Evolutionary conservation across 35 echinoderm and acorn worm species (phyloP), one percentile per base, ranked within the genome.

Genomic region (Strongylocentrotus purpuratus): DNA sequence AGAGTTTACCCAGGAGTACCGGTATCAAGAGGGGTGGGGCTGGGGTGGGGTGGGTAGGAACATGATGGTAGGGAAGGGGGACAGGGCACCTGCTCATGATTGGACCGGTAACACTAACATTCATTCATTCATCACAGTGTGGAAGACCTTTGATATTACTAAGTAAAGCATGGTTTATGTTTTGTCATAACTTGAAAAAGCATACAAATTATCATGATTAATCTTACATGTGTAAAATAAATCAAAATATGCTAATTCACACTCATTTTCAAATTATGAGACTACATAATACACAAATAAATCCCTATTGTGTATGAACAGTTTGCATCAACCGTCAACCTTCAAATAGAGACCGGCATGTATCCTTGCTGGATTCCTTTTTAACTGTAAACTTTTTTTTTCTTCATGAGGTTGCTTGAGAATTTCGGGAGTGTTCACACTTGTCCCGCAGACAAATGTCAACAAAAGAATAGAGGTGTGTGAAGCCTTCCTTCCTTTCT

Each of bases 381-480:
- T 71, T 7, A 7, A 58, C 50, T 71, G 61, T 71, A 5, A 58
- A 58, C 50, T 71, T 20, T 28, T 7, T 28, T 22, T 28, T 20
- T 18, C 60, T 22, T 22, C 4, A 78, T 78, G 18, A 28, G 65
- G 65, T 6, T 78, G 65, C 18, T 28, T 28, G 65, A 78, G 22
- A 28, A 78, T 78, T 78, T 78, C 22, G 20, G 65, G 65, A 0
- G 65, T 78, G 65, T 78, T 78, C 65, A 78, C 65, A 78, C 25
- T 78, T 5, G 65, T 4, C 28, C 35, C 8, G 20, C 65, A 78
- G 65, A 78, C 65, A 78, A 78, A 78, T 78, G 65, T 78, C 65
- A 78, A 78, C 65, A 78, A 78, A 78, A 78, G 65, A 78, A 78
- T 28, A 78, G 65, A 78, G 65, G 65, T 28, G 65, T 78, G 65